Conservation (phyloP, 2,888 invertebrate species). For the Tinea pellionella region DNA sequence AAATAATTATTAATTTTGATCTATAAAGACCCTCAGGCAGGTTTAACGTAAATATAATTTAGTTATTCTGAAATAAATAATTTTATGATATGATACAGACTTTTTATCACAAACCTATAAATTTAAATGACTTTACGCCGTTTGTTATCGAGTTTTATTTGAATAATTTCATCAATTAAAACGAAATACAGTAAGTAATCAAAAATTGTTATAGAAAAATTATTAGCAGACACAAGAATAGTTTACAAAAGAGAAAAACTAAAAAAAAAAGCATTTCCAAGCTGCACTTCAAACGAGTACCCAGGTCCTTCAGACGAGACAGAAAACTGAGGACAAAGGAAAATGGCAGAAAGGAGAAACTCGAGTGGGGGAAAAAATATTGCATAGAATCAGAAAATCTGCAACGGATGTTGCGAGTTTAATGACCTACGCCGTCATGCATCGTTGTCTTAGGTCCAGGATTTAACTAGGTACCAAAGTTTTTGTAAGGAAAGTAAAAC, state of each 20-base stretch:
- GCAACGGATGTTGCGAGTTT: not conserved
- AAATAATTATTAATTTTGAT: no score
- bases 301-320: not conserved
- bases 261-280: not conserved
- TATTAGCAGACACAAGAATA: no score
- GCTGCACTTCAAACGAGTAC: not conserved
- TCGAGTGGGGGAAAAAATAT: conserved; percentile 3
- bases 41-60: no score
- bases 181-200: no score
- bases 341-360: not conserved
- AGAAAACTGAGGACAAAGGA: not conserved
- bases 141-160: no score
- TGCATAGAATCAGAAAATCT: not conserved
- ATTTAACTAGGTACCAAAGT: not conserved
- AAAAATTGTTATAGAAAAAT: no score
- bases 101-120: no score
- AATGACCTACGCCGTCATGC: conserved; percentile 11
- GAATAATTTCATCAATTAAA: no score
- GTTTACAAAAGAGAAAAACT: not conserved
- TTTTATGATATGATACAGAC: no score
- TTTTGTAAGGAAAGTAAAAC: not conserved
- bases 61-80: no score
- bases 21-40: no score
- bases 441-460: conserved; percentile 10
- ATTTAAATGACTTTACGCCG: no score